Evolutionary conservation across 2,113 vertebrate genomes (phyloP).

Genomic region (Craseonycteris thonglongyai): DNA sequence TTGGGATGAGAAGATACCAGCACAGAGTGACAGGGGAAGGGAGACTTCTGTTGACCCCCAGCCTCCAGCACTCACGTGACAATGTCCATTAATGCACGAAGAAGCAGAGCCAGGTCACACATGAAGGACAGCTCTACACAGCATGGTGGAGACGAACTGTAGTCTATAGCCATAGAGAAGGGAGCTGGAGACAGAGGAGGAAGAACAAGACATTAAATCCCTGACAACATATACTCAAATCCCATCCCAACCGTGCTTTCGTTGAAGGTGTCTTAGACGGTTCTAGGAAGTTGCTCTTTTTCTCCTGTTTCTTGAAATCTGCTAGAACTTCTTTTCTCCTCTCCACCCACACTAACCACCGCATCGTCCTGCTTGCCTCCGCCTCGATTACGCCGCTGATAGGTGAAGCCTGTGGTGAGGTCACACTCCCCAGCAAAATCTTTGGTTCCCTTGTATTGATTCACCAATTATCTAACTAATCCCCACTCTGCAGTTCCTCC

Average conservation of each 20-base stretch:
- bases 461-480: slow-evolving; percentile 20
- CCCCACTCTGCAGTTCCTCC: neutral
- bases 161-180: neutral
- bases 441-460: slow-evolving; percentile 21
- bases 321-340: slow-evolving; percentile 21
- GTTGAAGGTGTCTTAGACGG: slow-evolving; percentile 59
- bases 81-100: neutral
- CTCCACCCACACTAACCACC: slow-evolving; percentile 23
- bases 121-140: neutral
- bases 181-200: slow-evolving; percentile 12
- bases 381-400: neutral
- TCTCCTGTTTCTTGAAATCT: slow-evolving; percentile 42
- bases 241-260: slow-evolving; percentile 55
- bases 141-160: neutral
- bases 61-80: neutral
- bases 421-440: slow-evolving; percentile 35
- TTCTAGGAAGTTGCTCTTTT: slow-evolving; percentile 61
- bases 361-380: slow-evolving; percentile 17
- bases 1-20: neutral
- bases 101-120: neutral
- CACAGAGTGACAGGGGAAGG: neutral
- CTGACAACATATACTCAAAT: slow-evolving; percentile 61
- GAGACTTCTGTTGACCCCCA: neutral
- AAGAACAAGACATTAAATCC: slow-evolving; percentile 46
- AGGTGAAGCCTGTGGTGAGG: neutral